Base-by-base conservation (phyloP, 2,113 vertebrate species). In the Ibidorhyncha struthersii region DNA sequence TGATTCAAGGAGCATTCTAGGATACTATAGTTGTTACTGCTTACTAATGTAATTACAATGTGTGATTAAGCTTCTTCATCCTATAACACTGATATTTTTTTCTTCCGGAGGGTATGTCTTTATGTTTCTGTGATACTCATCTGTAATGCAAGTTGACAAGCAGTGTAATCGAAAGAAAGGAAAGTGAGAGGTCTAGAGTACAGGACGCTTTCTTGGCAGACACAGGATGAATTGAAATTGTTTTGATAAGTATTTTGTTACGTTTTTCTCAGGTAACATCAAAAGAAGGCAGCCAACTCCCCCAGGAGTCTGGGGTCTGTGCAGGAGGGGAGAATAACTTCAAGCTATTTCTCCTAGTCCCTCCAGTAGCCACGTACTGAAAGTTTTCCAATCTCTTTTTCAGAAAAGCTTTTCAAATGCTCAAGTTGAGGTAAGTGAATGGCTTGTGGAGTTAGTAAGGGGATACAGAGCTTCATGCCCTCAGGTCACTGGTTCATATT, bases 61-160 rank as follows among this genome's bases (percentile, higher is more conserved):
- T 71, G 61, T 59, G 70, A 86, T 82, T 82, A 92, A 95, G 81
- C 50, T 74, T 90, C 69, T 63, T 96, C 58, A 40, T 79, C 36
- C 81, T 59, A 29, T 76, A 59, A 95, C 92, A 67, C n/a, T 56
- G 43, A 50, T 4, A n/a, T 73, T 53, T 90, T 97, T 82, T 63
- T 59, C 62, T 62, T 82, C 95, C 16, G 5, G 38, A 95, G 82
- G 95, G 38, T 79, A 47, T 59, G 67, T 92, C 85, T 84, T 82
- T 62, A 49, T 90, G 43, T 84, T 83, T 91, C 77, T 77, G 61
- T 73, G 83, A 74, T 86, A 95, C 92, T 89, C 55, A 88, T 90
- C 90, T 73, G 69, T 84, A 81, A 81, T 85, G 82, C 79, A 89
- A 94, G 91, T 21, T 95, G 94, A 62, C 92, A 97, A 91, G 70